Evolutionary conservation across 2,888 invertebrate species (phyloP), one percentile per base, ranked within the genome.

Genomic region (Bombylius discolor): DNA sequence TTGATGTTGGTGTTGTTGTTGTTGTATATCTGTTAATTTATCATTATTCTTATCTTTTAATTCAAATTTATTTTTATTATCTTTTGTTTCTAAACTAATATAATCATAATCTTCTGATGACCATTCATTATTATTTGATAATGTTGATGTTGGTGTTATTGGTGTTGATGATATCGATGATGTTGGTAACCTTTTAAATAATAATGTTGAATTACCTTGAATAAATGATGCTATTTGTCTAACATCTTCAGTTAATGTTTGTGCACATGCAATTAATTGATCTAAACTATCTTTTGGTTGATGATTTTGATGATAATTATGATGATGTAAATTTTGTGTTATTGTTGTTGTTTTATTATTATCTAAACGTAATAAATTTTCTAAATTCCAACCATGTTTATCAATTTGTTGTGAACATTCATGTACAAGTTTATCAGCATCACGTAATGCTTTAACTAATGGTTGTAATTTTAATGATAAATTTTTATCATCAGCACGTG

Each of bases 151-250:
- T 49, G 52, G 51, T 46, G 47, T 57, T 53, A 33, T 59, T 23
- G 23, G 23, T 23, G 23, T 23, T 23, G 23, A 23, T 23, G 23
- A 23, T 23, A 23, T 23, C 3, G 23, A 23, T 23, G 23, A 23
- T 23, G n/a, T n/a, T 59, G 56, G 58, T 64, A 80, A 75, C 64
- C 79, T 79, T 79, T 86, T 90, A 76, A 85, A 93, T 4, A 89
- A 76, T 56, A 87, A 74, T 57, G 86, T 84, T 47, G 87, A 87
- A 70, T 89, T 89, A 58, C 88, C 89, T 75, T 89, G 92, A 65
- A 95, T 92, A 68, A 94, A 90, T 13, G 92, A 91, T 23, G 92
- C 87, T 14, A 91, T 86, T 70, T 90, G 88, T 62, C 91, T 79
- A 46, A 94, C 90, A 74, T 95, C 93, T 70, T 90, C 89, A 1